Conservation (phyloP, 2,888 invertebrate genomes). For the Marronus borbonicus region DNA sequence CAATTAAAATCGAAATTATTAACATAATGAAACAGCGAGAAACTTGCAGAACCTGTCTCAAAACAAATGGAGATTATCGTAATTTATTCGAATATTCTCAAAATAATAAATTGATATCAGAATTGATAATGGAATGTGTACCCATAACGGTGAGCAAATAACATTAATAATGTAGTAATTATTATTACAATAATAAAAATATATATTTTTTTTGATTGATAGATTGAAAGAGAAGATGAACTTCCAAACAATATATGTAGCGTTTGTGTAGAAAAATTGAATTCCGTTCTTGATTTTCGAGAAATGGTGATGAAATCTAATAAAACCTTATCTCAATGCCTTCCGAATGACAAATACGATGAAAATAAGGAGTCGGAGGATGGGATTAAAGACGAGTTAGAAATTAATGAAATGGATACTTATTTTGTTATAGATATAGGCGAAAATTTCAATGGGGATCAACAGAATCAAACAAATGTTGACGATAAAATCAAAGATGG, state of each 20-base stretch:
- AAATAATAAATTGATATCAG: neutral
- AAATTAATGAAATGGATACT: neutral
- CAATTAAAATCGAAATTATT: too few species aligned
- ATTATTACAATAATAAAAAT: too few species aligned
- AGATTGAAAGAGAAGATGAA: constrained; percentile 5
- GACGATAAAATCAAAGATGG: neutral
- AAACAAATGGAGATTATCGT: neutral
- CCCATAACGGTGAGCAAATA: neutral
- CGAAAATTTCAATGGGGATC: neutral
- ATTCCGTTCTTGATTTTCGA: constrained; percentile 1
- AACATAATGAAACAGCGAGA: too few species aligned
- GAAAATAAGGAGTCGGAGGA: too few species aligned
- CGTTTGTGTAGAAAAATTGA: constrained; percentile 1
- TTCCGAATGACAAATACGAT: neutral
- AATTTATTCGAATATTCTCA: neutral
- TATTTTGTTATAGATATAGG: neutral
- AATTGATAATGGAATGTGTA: neutral
- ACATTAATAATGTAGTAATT: too few species aligned
- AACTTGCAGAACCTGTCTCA: neutral
- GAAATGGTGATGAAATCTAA: neutral
- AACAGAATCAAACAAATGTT: neutral
- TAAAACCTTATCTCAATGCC: neutral
- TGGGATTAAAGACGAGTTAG: neutral
- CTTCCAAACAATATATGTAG: neutral
- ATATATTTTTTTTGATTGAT: neutral